phyloP scores from a whole-genome alignment of 2,888 invertebrate genomes.

The Andrena marginata region DNA sequence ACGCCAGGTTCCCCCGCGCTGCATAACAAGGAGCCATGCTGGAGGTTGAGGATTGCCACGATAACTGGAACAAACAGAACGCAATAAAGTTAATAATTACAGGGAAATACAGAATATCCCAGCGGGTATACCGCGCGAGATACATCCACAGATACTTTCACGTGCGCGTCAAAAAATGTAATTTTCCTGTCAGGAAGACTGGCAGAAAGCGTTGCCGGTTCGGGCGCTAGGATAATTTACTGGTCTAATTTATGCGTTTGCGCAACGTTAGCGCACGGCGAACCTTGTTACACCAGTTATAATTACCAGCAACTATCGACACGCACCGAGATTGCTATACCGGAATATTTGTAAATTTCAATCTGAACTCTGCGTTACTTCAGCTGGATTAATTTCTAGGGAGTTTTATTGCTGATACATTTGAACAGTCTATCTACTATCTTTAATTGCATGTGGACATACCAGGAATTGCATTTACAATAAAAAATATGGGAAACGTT shows the following conservation, averaged over 20 bases:
- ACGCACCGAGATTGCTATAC: slow-evolving; percentile 60
- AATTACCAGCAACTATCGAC: slow-evolving; percentile 69
- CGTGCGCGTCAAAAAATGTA: slow-evolving; percentile 8
- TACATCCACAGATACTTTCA: neutral
- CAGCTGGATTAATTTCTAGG: neutral
- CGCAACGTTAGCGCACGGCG: slow-evolving; percentile 49
- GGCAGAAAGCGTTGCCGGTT: slow-evolving; percentile 38
- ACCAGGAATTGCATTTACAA: neutral
- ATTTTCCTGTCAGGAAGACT: slow-evolving; percentile 15
- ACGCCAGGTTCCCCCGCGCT: slow-evolving; percentile 85
- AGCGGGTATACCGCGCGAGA: neutral
- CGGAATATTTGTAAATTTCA: slow-evolving; percentile 22
- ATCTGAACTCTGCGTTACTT: neutral
- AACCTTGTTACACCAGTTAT: slow-evolving; percentile 63
- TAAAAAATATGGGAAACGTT: neutral
- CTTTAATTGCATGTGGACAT: neutral
- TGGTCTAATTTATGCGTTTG: slow-evolving; percentile 66
- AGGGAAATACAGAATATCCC: neutral
- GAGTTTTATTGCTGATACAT: neutral
- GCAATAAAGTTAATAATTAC: neutral
- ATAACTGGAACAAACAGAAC: slow-evolving; percentile 79
- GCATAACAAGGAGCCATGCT: slow-evolving; percentile 83
- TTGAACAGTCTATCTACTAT: neutral
- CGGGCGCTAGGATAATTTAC: slow-evolving; percentile 53
- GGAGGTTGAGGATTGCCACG: slow-evolving; percentile 81